A percentile compares a stretch with the other conserved stretches of the same genome.
phyloP scores from a whole-genome alignment of 2,888 invertebrate species.

The Drosophila nr. perissopoda region DNA sequence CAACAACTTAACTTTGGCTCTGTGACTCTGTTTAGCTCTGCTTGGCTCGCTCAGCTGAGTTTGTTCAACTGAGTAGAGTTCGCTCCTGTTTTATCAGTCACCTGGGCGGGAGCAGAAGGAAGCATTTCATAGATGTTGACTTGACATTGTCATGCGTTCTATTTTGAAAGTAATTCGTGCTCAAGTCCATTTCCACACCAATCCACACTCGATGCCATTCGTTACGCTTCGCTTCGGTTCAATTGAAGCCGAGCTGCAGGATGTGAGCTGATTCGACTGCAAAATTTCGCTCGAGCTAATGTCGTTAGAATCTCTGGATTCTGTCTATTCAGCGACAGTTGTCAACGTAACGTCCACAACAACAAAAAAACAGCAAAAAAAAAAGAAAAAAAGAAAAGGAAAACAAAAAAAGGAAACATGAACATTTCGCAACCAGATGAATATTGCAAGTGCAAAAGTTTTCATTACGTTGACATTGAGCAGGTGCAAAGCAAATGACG shows the following conservation, averaged over 20 bases:
- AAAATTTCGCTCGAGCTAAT: constrained; percentile 63
- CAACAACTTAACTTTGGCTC: not conserved
- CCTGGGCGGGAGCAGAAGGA: constrained; percentile 8
- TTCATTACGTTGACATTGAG: constrained; percentile 66
- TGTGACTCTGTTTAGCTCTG: not conserved
- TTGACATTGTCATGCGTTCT: constrained; percentile 56
- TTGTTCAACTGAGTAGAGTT: not conserved
- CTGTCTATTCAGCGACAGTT: constrained; percentile 56
- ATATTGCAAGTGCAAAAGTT: constrained; percentile 52
- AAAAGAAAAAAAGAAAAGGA: not conserved
- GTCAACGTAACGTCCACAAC: constrained; percentile 41
- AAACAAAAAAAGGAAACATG: not conserved
- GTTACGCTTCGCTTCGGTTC: constrained; percentile 29
- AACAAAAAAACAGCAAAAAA: not conserved
- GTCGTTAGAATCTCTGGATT: constrained; percentile 51
- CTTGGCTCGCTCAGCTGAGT: too few relatives aligned
- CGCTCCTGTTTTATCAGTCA: constrained; percentile 42
- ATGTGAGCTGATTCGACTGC: constrained; percentile 39
- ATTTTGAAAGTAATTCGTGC: constrained; percentile 25
- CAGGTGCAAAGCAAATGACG: constrained; percentile 26
- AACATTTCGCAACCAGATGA: constrained; percentile 25
- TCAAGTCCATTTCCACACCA: constrained; percentile 16
- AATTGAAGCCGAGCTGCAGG: constrained; percentile 8
- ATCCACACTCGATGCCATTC: constrained; percentile 24
- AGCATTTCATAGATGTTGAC: constrained; percentile 57